Evolutionary conservation across 2,888 invertebrate species (phyloP).

Genomic region (Cerceris ruficornis): DNA sequence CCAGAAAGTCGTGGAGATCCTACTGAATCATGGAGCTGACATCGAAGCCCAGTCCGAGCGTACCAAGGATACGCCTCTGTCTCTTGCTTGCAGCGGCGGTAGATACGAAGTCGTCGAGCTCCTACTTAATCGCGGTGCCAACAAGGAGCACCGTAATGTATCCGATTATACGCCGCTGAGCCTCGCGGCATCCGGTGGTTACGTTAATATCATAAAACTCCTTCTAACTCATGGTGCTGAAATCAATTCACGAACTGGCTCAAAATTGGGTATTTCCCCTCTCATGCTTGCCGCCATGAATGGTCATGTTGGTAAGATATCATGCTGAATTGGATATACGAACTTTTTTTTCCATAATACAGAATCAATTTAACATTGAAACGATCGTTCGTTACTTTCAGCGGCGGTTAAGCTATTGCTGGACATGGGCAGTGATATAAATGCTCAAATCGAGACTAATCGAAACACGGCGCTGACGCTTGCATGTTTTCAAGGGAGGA

Average conservation of each 20-base stretch:
- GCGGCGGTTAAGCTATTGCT: conserved; percentile 96
- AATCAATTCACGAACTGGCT: conserved; percentile 98
- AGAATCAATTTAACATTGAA: conserved; percentile 11
- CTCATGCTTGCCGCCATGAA: conserved; percentile 99
- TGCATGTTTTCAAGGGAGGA: conserved; percentile 99
- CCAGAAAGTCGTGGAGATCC: conserved; percentile 94
- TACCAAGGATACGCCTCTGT: conserved; percentile 99
- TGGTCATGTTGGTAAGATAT: conserved; percentile 88
- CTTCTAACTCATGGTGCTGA: conserved; percentile 97
- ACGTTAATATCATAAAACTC: conserved; percentile 98
- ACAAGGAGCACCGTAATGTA: conserved; percentile 99
- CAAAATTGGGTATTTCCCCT: conserved; percentile 98
- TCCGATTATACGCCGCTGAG: conserved; percentile 99
- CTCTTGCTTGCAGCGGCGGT: conserved; percentile 98
- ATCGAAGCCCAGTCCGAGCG: conserved; percentile 99
- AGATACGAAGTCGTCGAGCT: conserved; percentile 98
- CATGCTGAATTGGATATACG: background rate
- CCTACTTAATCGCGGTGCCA: conserved; percentile 93
- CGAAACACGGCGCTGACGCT: conserved; percentile 98
- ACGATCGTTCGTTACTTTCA: conserved; percentile 76
- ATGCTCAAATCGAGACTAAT: conserved; percentile 99
- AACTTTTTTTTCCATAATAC: background rate
- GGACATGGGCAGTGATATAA: conserved; percentile 99
- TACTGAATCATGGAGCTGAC: conserved; percentile 97
- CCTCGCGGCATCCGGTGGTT: conserved; percentile 98